These are phyloP conservation scores for Microtus richardsoni DNA, from an alignment of 2,113 vertebrate genomes.

Conservation along the genomic window DNA sequence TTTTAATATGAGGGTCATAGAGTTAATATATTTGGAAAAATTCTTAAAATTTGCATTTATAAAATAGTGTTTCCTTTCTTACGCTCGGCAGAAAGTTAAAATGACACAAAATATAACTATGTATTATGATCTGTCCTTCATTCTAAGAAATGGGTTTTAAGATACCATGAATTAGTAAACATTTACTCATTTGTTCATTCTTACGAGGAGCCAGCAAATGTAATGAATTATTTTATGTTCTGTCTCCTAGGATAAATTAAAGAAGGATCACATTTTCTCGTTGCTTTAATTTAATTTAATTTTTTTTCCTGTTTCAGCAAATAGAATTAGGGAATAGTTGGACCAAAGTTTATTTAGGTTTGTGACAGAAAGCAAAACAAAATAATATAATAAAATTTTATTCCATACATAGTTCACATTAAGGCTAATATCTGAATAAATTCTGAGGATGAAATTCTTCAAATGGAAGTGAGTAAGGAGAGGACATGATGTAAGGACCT, in stretches of 20 bases:
- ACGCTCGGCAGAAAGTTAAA: neutral
- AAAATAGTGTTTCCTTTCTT: neutral
- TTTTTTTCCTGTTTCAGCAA: neutral
- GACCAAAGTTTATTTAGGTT: neutral
- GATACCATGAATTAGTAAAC: neutral
- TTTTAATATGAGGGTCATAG: neutral
- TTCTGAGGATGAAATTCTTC: neutral
- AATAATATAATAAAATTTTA: neutral
- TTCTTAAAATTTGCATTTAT: neutral
- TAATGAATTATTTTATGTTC: neutral
- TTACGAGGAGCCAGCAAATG: neutral
- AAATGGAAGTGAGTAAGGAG: neutral
- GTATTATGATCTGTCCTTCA: neutral
- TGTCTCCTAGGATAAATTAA: neutral
- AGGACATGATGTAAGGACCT: neutral
- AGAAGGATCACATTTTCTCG: neutral
- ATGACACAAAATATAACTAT: neutral
- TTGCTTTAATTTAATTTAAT: neutral
- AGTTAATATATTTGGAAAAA: neutral
- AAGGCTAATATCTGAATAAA: neutral
- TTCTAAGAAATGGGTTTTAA: neutral
- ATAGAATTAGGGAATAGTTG: neutral
- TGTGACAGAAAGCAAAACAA: slow-evolving; percentile 5
- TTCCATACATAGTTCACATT: neutral
- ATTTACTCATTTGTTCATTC: neutral